phyloP scores from a whole-genome alignment of 2,797 vertebrate species.

The Protosalanx chinensis region DNA sequence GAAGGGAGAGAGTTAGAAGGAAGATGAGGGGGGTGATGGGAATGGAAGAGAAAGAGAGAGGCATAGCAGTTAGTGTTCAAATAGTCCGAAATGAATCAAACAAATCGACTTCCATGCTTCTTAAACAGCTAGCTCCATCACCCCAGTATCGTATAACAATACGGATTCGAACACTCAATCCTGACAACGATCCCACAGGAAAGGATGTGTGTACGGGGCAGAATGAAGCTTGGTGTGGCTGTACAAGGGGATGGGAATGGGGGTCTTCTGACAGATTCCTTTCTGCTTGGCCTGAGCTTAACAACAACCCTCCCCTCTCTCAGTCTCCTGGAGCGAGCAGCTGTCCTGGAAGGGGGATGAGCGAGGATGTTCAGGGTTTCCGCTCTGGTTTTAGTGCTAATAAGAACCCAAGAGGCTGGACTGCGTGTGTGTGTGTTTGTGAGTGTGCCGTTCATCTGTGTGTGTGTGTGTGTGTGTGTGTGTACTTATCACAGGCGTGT shows the following conservation, averaged over 20 bases:
- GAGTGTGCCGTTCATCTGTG: no score
- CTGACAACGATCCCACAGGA: background rate
- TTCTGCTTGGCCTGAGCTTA: conserved; percentile 54
- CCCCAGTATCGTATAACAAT: no score
- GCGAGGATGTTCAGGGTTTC: conserved; percentile 52
- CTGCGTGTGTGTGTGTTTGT: conserved; percentile 16
- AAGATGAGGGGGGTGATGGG: background rate
- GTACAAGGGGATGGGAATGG: conserved; percentile 9
- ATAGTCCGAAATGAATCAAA: background rate
- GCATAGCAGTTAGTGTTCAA: no score
- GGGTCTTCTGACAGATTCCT: conserved; percentile 27
- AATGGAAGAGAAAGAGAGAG: background rate
- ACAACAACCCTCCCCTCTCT: conserved; percentile 41
- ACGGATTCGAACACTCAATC: no score
- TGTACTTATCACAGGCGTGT: no score
- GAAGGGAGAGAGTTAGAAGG: background rate
- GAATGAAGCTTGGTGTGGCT: background rate
- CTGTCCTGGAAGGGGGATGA: conserved; percentile 59
- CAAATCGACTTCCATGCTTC: background rate
- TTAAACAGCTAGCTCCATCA: no score
- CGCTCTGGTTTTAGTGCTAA: conserved; percentile 54
- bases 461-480: no score
- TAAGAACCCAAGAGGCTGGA: conserved; percentile 53
- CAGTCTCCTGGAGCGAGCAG: conserved; percentile 43
- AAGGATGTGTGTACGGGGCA: background rate